Evolutionary conservation across 2,113 vertebrate genomes (phyloP).

Genomic region (Pseudois nayaur): DNA sequence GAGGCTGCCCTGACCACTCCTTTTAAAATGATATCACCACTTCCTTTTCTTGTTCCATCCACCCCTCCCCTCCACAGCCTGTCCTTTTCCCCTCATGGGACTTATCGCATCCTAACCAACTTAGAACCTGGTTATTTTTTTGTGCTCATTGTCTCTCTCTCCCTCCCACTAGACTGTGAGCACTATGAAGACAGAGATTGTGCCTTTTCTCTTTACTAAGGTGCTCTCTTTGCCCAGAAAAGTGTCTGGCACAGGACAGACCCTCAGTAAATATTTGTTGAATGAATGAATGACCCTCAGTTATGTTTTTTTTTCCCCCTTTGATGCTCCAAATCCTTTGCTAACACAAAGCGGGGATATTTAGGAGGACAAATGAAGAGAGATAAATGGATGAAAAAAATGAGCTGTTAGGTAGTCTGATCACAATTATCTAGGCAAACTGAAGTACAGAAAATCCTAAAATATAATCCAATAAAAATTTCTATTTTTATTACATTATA

Average conservation of each 20-base stretch:
- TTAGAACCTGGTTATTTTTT: not conserved
- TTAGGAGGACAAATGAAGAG: not conserved
- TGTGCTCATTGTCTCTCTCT: not conserved
- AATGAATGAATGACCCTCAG: not conserved
- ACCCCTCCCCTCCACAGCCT: not conserved
- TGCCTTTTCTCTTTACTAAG: not conserved
- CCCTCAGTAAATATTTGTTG: not conserved
- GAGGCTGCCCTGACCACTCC: not conserved
- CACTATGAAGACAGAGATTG: not conserved
- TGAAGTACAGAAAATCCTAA: not conserved
- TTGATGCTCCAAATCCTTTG: not conserved
- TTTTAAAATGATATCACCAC: not conserved
- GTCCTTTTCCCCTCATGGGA: not conserved
- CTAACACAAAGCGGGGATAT: not conserved
- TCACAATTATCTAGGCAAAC: not conserved
- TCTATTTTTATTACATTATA: not conserved
- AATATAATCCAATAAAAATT: not conserved
- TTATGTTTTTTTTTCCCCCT: not conserved
- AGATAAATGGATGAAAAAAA: not conserved
- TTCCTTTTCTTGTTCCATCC: not conserved
- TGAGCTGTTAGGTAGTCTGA: not conserved
- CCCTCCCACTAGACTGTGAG: not conserved
- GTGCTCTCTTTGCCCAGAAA: not conserved
- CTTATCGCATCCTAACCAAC: not conserved
- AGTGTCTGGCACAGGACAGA: not conserved